Conservation (phyloP, 2,113 vertebrate genomes). For the Myrmophylax atrothorax region DNA sequence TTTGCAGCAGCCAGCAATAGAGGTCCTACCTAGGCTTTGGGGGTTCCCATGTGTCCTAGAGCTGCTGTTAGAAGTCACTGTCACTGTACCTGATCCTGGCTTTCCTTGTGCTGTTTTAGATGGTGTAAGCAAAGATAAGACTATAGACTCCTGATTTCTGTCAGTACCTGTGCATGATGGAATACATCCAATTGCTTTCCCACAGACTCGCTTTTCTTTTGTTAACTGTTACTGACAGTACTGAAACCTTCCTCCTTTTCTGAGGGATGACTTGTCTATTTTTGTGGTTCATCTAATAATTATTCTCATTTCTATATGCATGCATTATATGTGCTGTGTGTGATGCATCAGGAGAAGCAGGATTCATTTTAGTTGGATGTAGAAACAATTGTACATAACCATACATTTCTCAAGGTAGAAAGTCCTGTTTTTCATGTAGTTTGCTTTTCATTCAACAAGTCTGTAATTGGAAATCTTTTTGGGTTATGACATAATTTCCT, state of each 20-base stretch:
- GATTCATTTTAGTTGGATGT: not conserved
- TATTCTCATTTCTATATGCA: not conserved
- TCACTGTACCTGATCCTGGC: not conserved
- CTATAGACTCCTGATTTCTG: not conserved
- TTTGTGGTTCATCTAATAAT: not conserved
- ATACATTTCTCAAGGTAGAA: constrained; percentile 6
- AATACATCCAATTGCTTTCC: not conserved
- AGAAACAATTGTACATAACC: not conserved
- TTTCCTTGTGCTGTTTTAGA: not conserved
- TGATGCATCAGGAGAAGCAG: not conserved
- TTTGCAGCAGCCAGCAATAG: not conserved
- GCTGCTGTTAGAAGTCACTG: not conserved
- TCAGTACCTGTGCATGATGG: not conserved
- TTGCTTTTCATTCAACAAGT: not conserved
- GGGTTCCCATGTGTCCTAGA: not conserved
- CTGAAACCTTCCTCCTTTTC: constrained; percentile 12
- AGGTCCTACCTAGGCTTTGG: not conserved
- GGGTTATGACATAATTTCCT: constrained; percentile 17
- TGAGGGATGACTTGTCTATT: not conserved
- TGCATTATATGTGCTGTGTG: not conserved
- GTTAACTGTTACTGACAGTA: not conserved
- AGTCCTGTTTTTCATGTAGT: not conserved
- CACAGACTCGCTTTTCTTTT: not conserved
- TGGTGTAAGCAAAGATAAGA: not conserved
- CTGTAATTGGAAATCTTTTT: not conserved